A percentile compares a stretch with the other conserved stretches of the same genome.
Evolutionary conservation across 37 sponge, comb jelly and placozoan genomes (phyloP).

Genomic region (Oopsacas minuta): DNA sequence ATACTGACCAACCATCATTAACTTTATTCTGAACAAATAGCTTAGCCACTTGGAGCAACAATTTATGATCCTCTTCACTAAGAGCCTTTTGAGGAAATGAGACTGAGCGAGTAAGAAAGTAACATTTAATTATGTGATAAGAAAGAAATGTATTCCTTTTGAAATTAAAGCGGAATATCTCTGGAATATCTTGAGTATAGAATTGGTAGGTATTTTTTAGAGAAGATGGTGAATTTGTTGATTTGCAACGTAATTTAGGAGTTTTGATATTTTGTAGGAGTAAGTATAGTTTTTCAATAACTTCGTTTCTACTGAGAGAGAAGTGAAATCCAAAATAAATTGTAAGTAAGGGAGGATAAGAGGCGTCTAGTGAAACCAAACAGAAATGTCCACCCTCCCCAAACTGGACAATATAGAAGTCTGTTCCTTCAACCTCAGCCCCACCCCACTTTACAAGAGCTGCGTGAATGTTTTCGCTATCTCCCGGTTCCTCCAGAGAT

Average conservation of each 20-base stretch:
- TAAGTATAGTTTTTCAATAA: background rate
- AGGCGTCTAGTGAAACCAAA: background rate
- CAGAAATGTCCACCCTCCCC: background rate
- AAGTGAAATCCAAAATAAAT: slow-evolving; percentile 10
- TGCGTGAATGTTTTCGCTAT: background rate
- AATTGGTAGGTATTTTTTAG: background rate
- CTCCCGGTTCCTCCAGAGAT: background rate
- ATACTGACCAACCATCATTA: background rate
- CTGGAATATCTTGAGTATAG: background rate
- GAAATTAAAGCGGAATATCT: slow-evolving; percentile 1
- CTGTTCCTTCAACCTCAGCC: background rate
- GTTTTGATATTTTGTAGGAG: background rate
- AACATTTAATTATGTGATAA: background rate
- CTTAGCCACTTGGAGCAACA: background rate
- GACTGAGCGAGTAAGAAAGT: background rate
- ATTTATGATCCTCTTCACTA: background rate
- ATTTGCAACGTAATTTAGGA: background rate
- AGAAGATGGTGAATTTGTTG: background rate
- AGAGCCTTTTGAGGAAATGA: background rate
- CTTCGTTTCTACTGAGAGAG: background rate
- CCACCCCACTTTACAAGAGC: background rate
- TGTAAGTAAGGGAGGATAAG: background rate
- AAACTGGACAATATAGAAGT: background rate
- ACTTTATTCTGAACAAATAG: background rate
- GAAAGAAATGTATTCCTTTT: background rate